Conservation (phyloP, 2,888 invertebrate species). For the Pristionchus entomophagus region DNA sequence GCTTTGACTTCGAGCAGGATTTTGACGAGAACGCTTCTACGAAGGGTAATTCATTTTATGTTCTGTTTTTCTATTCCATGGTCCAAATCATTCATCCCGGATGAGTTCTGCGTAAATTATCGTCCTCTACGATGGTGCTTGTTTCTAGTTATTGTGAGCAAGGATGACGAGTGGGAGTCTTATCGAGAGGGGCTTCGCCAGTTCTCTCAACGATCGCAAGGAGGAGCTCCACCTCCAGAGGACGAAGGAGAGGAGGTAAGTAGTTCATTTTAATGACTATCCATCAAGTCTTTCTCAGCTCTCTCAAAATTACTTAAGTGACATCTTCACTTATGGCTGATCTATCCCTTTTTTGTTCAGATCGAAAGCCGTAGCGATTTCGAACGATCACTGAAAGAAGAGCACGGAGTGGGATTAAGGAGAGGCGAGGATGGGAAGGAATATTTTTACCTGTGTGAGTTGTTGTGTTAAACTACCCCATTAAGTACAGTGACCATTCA, state of each 20-base stretch:
- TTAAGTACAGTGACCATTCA: too few species aligned
- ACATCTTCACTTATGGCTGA: too few species aligned
- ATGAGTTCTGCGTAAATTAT: too few species aligned
- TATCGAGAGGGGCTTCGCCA: not conserved
- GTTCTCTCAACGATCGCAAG: constrained; percentile 41
- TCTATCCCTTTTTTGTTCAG: not conserved
- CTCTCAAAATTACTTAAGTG: not conserved
- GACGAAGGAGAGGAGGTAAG: constrained; percentile 44
- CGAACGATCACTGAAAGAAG: not conserved
- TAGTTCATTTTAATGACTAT: not conserved
- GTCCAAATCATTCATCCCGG: too few species aligned
- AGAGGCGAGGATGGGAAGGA: constrained; percentile 40
- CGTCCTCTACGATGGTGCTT: too few species aligned
- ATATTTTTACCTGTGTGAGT: constrained; percentile 43
- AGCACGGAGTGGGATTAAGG: constrained; percentile 29
- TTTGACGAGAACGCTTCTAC: too few species aligned
- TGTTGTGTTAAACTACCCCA: not conserved
- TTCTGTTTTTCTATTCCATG: too few species aligned
- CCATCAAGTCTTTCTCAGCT: too few species aligned
- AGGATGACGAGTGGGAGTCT: not conserved
- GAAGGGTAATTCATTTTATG: too few species aligned
- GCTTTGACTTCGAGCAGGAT: constrained; percentile 14
- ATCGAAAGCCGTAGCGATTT: constrained; percentile 41
- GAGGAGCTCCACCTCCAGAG: not conserved
- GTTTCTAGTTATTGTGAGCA: not conserved